These are phyloP conservation scores for Aurelia sp. DNA, from an alignment of 30 jellyfish, hydroid and myxozoan genomes.

Conservation along the genomic window DNA sequence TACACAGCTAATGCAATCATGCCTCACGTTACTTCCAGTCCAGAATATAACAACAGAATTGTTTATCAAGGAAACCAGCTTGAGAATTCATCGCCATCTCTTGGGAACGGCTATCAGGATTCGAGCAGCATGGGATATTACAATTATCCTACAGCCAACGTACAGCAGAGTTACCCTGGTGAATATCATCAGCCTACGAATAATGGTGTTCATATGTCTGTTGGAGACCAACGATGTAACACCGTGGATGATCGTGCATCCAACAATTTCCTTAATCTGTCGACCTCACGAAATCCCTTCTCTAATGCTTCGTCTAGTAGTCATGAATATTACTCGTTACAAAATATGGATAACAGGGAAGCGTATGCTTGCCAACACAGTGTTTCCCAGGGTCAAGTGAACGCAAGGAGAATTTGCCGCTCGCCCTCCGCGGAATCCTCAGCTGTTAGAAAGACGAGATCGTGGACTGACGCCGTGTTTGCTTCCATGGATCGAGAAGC, in stretches of 20 bases:
- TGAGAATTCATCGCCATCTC: conserved; percentile 18
- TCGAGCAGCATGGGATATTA: conserved; percentile 33
- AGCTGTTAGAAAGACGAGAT: conserved; percentile 47
- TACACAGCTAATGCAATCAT: conserved; percentile 45
- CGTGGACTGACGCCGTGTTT: conserved; percentile 76
- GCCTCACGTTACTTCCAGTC: conserved; percentile 64
- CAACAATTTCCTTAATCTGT: conserved; percentile 62
- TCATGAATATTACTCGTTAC: conserved; percentile 69
- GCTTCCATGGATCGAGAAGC: conserved; percentile 79
- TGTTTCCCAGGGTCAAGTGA: conserved; percentile 69
- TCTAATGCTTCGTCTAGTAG: conserved; percentile 59
- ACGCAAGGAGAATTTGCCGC: conserved; percentile 47
- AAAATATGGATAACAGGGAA: conserved; percentile 76
- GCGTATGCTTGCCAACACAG: conserved; percentile 66
- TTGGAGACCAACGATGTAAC: conserved; percentile 63
- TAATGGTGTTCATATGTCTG: conserved; percentile 44
- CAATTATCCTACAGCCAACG: conserved; percentile 27
- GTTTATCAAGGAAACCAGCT: conserved; percentile 51
- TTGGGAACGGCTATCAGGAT: conserved; percentile 31
- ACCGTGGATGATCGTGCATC: conserved; percentile 62
- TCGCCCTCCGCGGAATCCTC: conserved; percentile 47
- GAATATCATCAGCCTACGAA: conserved; percentile 30
- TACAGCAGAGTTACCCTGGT: conserved; percentile 34
- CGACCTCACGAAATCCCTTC: conserved; percentile 77
- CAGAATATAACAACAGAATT: conserved; percentile 35